Base-by-base conservation (phyloP, 1,140 invertebrate species). In the Drosophila saltans region DNA sequence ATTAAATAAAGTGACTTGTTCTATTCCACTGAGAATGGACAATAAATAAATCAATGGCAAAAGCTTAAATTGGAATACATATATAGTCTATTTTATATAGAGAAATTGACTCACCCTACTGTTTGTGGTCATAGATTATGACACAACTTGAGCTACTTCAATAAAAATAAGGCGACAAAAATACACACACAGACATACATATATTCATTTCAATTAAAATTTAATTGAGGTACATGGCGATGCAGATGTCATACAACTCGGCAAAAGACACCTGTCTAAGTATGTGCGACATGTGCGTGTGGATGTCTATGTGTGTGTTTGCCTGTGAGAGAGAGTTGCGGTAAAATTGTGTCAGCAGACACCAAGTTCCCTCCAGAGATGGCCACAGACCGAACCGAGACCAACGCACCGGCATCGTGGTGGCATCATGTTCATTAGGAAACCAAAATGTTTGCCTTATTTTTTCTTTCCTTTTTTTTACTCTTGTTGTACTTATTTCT, bases 201-300 rank as follows among this genome's bases (percentile, higher is more conserved):
- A 80, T 81, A 81, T 88, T 89, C 74, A 89, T 89, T 89, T 89
- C 80, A 89, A 88, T 89, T 89, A 89, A 89, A 89, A 75, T 89
- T 89, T 89, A 89, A 89, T 89, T 89, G 85, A 89, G 84, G 84
- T 89, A 88, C 82, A 85, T 21, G 61, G 26, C 70, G 76, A 71
- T 48, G 66, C 76, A 72, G 69, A 55, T 83, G 80, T 79, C 76
- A 78, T 52, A 68, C 70, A 70, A 33, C 56, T 64, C 57, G 58
- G 21, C 45, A 69, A 72, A 72, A 62, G 75, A 67, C 69, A 78
- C 63, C 75, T 67, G 60, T 68, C 26, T 40, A 66, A 40, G 26
- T 16, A 2, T 64, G 65, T 52, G 66, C 66, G 48, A 41, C n/a
- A 48, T 40, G 40, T 41, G 10, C 16, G 21, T 67, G 16, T 41